Evolutionary conservation across 2,888 invertebrate species (phyloP).

Genomic region (Lasioglossum lativentre): DNA sequence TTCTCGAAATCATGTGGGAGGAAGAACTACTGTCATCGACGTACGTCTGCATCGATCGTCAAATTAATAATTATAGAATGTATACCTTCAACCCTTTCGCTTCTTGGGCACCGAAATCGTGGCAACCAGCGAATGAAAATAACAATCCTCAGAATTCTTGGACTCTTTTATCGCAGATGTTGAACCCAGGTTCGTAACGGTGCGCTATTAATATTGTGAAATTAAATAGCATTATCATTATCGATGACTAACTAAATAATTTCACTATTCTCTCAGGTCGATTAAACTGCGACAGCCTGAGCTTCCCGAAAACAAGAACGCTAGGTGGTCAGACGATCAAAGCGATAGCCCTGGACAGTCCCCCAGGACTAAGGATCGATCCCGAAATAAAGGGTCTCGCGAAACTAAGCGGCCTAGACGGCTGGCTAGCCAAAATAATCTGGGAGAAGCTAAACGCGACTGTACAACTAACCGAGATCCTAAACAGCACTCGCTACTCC

Average conservation of each 20-base stretch:
- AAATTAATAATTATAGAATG: background rate
- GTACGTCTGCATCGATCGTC: background rate
- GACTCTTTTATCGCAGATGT: background rate
- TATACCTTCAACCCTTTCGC: background rate
- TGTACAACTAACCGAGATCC: background rate
- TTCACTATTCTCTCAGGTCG: slow-evolving; percentile 8
- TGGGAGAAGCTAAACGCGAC: slow-evolving; percentile 34
- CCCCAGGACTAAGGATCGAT: slow-evolving; percentile 34
- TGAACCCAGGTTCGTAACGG: background rate
- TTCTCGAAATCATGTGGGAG: background rate
- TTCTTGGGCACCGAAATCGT: background rate
- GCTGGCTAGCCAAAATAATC: slow-evolving; percentile 17
- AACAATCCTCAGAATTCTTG: background rate
- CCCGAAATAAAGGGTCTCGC: slow-evolving; percentile 3
- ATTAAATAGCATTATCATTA: too few species aligned
- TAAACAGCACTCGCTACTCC: background rate
- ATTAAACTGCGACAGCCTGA: slow-evolving; percentile 45
- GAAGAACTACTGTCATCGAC: background rate
- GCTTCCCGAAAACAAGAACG: slow-evolving; percentile 49
- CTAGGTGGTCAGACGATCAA: slow-evolving; percentile 41
- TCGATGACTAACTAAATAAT: too few species aligned
- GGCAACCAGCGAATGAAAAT: background rate
- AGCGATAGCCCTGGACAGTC: slow-evolving; percentile 28
- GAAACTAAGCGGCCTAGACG: slow-evolving; percentile 45
- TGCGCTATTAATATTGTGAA: background rate